phyloP scores from a whole-genome alignment of 2,113 vertebrate genomes.

The Gnathonemus longibarbis region DNA sequence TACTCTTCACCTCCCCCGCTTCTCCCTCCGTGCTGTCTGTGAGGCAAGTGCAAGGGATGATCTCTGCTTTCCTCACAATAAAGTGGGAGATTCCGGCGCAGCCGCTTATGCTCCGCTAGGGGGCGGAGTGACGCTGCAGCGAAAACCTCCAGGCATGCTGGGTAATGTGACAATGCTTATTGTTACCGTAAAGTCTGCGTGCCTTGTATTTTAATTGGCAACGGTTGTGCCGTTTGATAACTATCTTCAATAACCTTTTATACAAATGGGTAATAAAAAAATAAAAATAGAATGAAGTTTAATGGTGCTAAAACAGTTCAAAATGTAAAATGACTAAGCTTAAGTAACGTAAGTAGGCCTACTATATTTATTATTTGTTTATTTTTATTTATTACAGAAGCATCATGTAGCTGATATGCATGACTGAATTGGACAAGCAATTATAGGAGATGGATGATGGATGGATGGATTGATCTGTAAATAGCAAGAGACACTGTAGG shows the following conservation, averaged over 20 bases:
- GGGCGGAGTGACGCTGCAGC: constrained; percentile 32
- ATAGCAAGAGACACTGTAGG: neutral
- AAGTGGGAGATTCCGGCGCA: constrained; percentile 42
- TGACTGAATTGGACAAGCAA: neutral
- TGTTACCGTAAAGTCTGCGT: neutral
- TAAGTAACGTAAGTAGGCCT: neutral
- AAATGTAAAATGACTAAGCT: neutral
- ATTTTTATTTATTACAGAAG: neutral
- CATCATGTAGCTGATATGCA: neutral
- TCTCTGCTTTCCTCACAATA: constrained; percentile 37
- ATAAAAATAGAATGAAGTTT: neutral
- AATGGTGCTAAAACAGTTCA: neutral
- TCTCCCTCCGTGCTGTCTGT: constrained; percentile 33
- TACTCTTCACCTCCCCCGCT: constrained; percentile 7
- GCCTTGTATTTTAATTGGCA: neutral
- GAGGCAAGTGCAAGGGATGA: constrained; percentile 41
- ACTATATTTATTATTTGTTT: neutral
- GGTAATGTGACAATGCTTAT: constrained; percentile 38
- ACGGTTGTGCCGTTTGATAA: neutral
- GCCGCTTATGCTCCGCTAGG: constrained; percentile 43
- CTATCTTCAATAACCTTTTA: neutral
- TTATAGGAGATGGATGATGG: neutral
- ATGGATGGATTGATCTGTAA: neutral
- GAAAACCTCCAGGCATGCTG: constrained; percentile 18
- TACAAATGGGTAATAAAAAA: neutral